phyloP scores from a whole-genome alignment of 2,113 vertebrate species.

The Lampris incognitus region DNA sequence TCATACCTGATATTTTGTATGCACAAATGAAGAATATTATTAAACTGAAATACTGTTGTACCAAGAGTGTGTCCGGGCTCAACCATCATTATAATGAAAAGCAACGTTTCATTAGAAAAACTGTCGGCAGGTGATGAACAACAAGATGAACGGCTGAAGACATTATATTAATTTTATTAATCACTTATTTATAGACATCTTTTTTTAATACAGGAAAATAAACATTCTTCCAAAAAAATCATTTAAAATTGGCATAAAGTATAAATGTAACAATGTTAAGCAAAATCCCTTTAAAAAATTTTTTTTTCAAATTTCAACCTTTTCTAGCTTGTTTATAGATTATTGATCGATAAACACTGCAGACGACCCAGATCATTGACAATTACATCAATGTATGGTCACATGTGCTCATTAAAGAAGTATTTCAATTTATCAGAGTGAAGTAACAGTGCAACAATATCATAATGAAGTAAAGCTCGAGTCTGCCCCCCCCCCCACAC shows the following conservation, averaged over 20 bases:
- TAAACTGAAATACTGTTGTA: constrained; percentile 77
- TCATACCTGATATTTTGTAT: constrained; percentile 77
- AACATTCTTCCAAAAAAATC: constrained; percentile 7
- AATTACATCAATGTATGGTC: too few species aligned
- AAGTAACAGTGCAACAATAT: too few species aligned
- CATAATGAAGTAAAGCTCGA: too few species aligned
- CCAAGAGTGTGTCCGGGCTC: constrained; percentile 26
- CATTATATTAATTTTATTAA: constrained; percentile 47
- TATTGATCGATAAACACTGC: not conserved
- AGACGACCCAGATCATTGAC: not conserved
- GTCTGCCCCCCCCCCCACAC: too few species aligned
- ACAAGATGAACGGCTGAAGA: not conserved
- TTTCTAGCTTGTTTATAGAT: too few species aligned
- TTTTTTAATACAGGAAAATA: constrained; percentile 25
- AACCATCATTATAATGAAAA: not conserved
- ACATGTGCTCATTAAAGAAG: too few species aligned
- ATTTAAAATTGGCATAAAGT: constrained; percentile 33
- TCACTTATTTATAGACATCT: constrained; percentile 35
- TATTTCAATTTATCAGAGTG: too few species aligned
- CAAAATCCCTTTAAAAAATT: not conserved
- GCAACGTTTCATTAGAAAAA: too few species aligned
- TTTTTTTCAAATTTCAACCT: too few species aligned
- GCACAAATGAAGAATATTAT: constrained; percentile 76
- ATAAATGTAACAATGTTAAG: not conserved
- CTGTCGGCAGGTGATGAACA: not conserved